Evolutionary conservation across 23 tunicate genomes (phyloP).

Genomic region (Aplidium turbinatum): DNA sequence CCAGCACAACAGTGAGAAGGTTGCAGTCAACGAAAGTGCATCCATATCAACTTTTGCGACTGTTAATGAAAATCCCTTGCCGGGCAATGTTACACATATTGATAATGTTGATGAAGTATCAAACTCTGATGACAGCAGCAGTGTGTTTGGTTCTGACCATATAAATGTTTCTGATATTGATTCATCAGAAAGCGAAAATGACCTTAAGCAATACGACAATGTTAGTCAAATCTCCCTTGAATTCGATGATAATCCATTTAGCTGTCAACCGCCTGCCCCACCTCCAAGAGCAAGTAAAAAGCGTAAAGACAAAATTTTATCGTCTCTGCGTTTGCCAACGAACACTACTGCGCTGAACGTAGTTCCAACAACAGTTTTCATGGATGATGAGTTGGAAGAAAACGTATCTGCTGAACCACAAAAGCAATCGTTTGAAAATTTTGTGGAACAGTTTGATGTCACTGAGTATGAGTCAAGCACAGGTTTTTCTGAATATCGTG

Average conservation of each 20-base stretch:
- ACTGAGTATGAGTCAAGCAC: no score
- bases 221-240: slow-evolving; percentile 43
- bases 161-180: slow-evolving; percentile 60
- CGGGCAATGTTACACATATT: no score
- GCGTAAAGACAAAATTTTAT: neutral
- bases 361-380: slow-evolving; percentile 18
- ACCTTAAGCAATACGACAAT: slow-evolving; percentile 8
- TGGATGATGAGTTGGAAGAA: slow-evolving; percentile 9
- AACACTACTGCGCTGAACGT: neutral
- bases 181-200: neutral
- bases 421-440: no score
- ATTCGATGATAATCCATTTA: slow-evolving; percentile 69
- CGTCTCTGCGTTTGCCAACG: neutral
- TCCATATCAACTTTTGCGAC: no score
- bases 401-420: no score
- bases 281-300: neutral
- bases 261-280: neutral
- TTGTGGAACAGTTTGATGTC: no score
- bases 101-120: neutral
- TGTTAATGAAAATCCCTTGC: no score
- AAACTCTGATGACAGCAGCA: slow-evolving; percentile 27
- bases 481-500: no score
- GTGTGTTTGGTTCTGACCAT: slow-evolving; percentile 50
- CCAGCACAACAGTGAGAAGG: no score
- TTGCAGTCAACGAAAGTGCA: no score